Evolutionary conservation across 2,113 vertebrate genomes (phyloP).

Genomic region (mouse (Mus musculus)): DNA sequence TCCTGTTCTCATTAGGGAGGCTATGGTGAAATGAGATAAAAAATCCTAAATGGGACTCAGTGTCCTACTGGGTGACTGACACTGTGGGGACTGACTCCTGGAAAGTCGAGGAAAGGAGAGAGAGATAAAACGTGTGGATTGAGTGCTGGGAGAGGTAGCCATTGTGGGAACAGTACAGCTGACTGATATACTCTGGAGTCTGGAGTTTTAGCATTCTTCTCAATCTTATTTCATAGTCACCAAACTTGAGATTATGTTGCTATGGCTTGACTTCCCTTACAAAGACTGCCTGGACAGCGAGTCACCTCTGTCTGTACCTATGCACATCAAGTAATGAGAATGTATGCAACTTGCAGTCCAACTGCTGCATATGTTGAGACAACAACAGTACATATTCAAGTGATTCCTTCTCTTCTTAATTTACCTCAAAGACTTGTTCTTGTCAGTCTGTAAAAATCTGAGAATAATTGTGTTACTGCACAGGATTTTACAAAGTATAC

Average conservation of each 20-base stretch:
- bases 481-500: background rate
- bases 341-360: background rate
- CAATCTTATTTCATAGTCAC: background rate
- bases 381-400: background rate
- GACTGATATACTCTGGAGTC: background rate
- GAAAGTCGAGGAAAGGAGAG: background rate
- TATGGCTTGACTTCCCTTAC: background rate
- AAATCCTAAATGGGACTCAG: background rate
- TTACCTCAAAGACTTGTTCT: background rate
- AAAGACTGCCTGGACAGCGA: background rate
- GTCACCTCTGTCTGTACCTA: background rate
- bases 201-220: background rate
- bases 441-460: background rate
- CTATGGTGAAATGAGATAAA: conserved; percentile 9
- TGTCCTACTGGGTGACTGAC: background rate
- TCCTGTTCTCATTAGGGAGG: background rate
- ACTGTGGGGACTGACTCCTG: background rate
- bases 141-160: background rate
- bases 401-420: conserved; percentile 21
- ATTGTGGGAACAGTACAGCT: background rate
- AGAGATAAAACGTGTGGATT: background rate
- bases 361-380: background rate
- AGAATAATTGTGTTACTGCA: background rate
- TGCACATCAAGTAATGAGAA: background rate
- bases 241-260: background rate